A percentile compares a stretch with the other conserved stretches of the same genome.
These are phyloP conservation scores for Cerastis leucographa DNA, from an alignment of 2,888 invertebrate species.

Conservation along the genomic window DNA sequence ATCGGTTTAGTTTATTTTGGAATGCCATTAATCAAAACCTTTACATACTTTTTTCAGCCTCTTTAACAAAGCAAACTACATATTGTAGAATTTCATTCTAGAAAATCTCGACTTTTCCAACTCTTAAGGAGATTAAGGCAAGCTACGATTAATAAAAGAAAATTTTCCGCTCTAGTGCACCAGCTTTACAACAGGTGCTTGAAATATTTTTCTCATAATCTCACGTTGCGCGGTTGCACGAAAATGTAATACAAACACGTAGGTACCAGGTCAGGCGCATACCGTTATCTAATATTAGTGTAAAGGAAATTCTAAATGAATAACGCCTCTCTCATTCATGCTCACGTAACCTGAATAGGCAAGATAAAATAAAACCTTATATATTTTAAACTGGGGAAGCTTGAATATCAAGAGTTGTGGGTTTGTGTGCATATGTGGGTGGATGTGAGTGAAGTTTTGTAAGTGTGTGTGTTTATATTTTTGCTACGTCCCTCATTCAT, in stretches of 20 bases:
- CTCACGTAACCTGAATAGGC: constrained; percentile 29
- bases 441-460: background rate
- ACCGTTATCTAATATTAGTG: constrained; percentile 39
- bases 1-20: no score
- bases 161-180: constrained; percentile 18
- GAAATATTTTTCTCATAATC: constrained; percentile 49
- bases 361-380: constrained; percentile 49
- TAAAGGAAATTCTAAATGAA: constrained; percentile 59
- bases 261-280: constrained; percentile 30
- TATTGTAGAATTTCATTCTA: background rate
- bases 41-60: background rate
- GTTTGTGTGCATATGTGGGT: constrained; percentile 13
- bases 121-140: background rate
- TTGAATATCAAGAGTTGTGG: constrained; percentile 44
- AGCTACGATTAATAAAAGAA: constrained; percentile 39
- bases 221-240: constrained; percentile 17
- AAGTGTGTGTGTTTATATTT: background rate
- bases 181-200: constrained; percentile 37
- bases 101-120: background rate
- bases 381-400: constrained; percentile 39
- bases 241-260: constrained; percentile 56
- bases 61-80: background rate
- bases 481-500: background rate
- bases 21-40: no score
- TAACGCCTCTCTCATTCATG: constrained; percentile 35